Evolutionary conservation across 2,888 invertebrate species (phyloP).

Genomic region (Ligdia adustata): DNA sequence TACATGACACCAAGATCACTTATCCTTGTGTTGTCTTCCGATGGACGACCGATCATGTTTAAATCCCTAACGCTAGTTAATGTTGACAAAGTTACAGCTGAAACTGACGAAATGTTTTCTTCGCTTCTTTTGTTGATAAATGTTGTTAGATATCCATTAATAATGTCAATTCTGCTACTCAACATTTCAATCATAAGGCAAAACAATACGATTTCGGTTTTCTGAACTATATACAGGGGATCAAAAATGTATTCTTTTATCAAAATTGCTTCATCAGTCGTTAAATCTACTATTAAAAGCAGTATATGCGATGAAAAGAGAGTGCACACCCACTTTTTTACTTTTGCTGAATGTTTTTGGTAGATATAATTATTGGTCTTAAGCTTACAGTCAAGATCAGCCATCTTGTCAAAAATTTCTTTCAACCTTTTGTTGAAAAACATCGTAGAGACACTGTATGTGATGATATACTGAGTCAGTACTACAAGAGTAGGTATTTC

Average conservation of each 20-base stretch:
- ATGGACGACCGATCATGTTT: slow-evolving; percentile 45
- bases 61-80: slow-evolving; percentile 33
- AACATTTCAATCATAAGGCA: slow-evolving; percentile 52
- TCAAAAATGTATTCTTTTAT: slow-evolving; percentile 30
- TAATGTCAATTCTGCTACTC: slow-evolving; percentile 46
- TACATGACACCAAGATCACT: slow-evolving; percentile 54
- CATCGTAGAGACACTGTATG: slow-evolving; percentile 23
- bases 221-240: slow-evolving; percentile 48
- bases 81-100: slow-evolving; percentile 40
- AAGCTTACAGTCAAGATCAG: slow-evolving; percentile 23
- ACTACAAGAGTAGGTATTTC: slow-evolving; percentile 31
- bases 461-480: slow-evolving; percentile 30
- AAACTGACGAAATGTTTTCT: slow-evolving; percentile 40
- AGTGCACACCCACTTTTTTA: slow-evolving; percentile 29
- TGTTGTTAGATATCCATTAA: slow-evolving; percentile 50
- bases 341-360: slow-evolving; percentile 36
- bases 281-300: slow-evolving; percentile 12
- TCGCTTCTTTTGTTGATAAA: slow-evolving; percentile 50
- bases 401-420: slow-evolving; percentile 8
- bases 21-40: slow-evolving; percentile 50
- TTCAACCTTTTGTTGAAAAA: slow-evolving; percentile 16
- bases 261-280: neutral
- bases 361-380: slow-evolving; percentile 7
- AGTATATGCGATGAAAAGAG: slow-evolving; percentile 36
- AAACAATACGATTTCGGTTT: slow-evolving; percentile 53